phyloP scores from a whole-genome alignment of 2,113 vertebrate species.

The Machaerirhynchus nigripectus region DNA sequence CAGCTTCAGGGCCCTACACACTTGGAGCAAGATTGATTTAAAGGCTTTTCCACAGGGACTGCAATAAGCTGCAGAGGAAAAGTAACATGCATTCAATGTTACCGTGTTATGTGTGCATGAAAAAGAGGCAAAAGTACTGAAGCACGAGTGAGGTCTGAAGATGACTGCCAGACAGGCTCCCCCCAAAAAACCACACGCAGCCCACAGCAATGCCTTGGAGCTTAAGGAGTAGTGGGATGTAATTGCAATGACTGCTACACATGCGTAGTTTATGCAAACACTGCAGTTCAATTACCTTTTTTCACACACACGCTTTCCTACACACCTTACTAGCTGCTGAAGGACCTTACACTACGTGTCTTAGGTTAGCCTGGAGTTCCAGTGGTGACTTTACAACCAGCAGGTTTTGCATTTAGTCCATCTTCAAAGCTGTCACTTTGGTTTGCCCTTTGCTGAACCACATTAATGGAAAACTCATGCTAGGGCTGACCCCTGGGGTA shows the following conservation, averaged over 20 bases:
- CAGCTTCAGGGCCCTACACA: conserved; percentile 83
- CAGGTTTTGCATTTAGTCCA: conserved; percentile 3
- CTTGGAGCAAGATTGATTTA: conserved; percentile 66
- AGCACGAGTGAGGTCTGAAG: conserved; percentile 84
- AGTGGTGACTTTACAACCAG: conserved; percentile 41
- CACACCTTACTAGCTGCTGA: conserved; percentile 78
- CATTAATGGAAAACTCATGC: neutral
- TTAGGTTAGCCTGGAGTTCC: conserved; percentile 72
- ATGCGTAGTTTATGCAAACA: conserved; percentile 83
- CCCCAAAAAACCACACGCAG: conserved; percentile 88
- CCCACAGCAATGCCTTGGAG: conserved; percentile 87
- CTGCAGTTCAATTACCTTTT: conserved; percentile 78
- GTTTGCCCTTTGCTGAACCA: neutral
- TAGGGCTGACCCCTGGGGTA: neutral
- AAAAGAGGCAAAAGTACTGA: conserved; percentile 86
- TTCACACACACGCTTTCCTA: conserved; percentile 78
- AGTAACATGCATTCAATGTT: conserved; percentile 89
- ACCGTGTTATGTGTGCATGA: conserved; percentile 87
- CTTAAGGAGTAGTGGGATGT: conserved; percentile 79
- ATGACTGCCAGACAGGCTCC: conserved; percentile 91
- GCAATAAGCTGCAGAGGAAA: conserved; percentile 82
- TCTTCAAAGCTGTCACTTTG: conserved; percentile 9
- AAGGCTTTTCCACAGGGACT: conserved; percentile 87
- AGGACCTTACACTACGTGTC: conserved; percentile 71
- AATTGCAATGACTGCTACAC: conserved; percentile 78